phyloP scores from a whole-genome alignment of 2,113 vertebrate species.

The Cryptotis parvus region DNA sequence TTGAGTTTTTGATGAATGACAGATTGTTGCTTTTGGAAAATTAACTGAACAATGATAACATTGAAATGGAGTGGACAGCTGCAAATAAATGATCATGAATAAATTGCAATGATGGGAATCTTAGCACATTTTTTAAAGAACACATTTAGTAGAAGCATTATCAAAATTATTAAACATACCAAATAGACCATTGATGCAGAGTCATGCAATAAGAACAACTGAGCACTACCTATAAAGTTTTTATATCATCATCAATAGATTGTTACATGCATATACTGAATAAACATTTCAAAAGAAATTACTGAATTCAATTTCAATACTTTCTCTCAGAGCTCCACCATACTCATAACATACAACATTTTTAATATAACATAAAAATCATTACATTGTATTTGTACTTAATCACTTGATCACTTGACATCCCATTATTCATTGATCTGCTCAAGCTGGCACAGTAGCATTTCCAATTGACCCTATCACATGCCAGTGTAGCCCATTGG shows the following conservation, averaged over 20 bases:
- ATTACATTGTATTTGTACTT: too few relatives aligned
- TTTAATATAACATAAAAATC: too few relatives aligned
- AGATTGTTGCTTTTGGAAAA: slow-evolving; percentile 52
- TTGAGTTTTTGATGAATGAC: slow-evolving; percentile 61
- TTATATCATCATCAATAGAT: not conserved
- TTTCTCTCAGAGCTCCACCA: too few relatives aligned
- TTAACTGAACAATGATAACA: slow-evolving; percentile 55
- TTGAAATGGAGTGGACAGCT: slow-evolving; percentile 34
- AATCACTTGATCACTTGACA: too few relatives aligned
- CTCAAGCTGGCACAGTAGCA: too few relatives aligned
- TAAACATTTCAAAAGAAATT: not conserved
- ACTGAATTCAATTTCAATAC: too few relatives aligned
- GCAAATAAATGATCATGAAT: slow-evolving; percentile 58
- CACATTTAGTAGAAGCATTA: not conserved
- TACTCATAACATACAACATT: too few relatives aligned
- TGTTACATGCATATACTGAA: not conserved
- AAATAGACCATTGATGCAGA: not conserved
- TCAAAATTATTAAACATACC: not conserved
- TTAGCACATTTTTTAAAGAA: not conserved
- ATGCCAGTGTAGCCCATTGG: too few relatives aligned
- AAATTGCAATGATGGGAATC: slow-evolving; percentile 46
- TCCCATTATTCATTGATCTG: too few relatives aligned
- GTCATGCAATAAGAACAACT: not conserved
- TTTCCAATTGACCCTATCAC: too few relatives aligned
- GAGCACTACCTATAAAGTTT: not conserved